These are phyloP conservation scores for Sakesphorus luctuosus DNA, from an alignment of 2,113 vertebrate species.

Conservation along the genomic window DNA sequence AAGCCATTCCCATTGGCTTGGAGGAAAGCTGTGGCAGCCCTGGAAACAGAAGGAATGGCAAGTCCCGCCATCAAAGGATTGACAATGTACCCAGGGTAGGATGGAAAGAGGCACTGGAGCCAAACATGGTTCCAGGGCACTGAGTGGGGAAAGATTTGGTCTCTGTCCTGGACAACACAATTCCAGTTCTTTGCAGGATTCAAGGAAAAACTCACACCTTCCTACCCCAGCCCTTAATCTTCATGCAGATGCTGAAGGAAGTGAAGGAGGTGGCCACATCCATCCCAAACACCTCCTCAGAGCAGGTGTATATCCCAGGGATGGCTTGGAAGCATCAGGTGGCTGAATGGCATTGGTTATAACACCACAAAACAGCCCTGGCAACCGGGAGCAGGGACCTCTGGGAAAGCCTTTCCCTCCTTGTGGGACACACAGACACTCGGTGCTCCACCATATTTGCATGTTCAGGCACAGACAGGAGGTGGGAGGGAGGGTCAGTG, in stretches of 20 bases:
- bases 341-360: neutral
- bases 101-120: too few species aligned
- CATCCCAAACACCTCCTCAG: neutral
- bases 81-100: rapidly evolving
- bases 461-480: neutral
- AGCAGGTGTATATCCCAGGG: rapidly evolving
- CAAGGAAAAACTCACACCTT: neutral
- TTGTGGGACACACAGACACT: neutral
- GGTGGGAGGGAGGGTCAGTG: neutral
- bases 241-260: neutral
- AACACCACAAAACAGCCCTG: rapidly evolving
- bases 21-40: neutral
- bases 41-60: neutral
- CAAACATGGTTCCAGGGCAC: neutral
- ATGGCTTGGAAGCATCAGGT: neutral
- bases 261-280: neutral
- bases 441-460: rapidly evolving
- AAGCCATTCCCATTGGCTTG: neutral
- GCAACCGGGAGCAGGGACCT: neutral
- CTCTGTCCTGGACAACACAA: neutral
- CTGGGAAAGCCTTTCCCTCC: neutral
- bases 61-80: neutral
- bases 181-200: neutral
- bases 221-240: neutral
- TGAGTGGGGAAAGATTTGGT: neutral